Evolutionary conservation across 1,140 invertebrate genomes (phyloP).

Genomic region (Drosophila malerkotliana): DNA sequence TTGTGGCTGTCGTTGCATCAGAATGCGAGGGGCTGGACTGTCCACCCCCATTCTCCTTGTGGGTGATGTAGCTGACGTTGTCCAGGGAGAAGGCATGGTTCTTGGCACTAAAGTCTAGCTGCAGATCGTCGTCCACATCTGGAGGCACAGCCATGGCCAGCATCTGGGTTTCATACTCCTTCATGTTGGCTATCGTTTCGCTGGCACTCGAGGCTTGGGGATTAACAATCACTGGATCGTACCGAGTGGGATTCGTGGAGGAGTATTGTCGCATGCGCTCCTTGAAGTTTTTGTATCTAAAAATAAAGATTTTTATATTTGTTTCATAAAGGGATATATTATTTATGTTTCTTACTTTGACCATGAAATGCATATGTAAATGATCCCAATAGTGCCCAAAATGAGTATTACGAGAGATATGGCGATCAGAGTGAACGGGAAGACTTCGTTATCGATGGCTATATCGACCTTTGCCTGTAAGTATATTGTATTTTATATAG

Average conservation of each 20-base stretch:
- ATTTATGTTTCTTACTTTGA: conserved; percentile 88
- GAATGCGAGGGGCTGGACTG: conserved; percentile 92
- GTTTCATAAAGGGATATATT: too few relatives aligned
- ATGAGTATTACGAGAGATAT: conserved; percentile 94
- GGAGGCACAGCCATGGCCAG: conserved; percentile 94
- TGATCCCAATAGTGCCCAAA: conserved; percentile 92
- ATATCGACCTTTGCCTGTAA: conserved; percentile 85
- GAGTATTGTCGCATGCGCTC: conserved; percentile 90
- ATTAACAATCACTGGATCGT: conserved; percentile 92
- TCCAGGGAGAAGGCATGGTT: conserved; percentile 94
- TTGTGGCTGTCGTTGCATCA: conserved; percentile 90
- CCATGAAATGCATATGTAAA: conserved; percentile 96
- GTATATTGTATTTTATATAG: background rate
- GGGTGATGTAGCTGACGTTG: conserved; percentile 92
- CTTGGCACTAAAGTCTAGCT: conserved; percentile 93
- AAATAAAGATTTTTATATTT: conserved; percentile 37
- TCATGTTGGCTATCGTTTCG: conserved; percentile 85
- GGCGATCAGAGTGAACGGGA: conserved; percentile 93
- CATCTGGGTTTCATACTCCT: conserved; percentile 95
- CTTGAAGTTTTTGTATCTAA: conserved; percentile 91
- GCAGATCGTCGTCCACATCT: conserved; percentile 92
- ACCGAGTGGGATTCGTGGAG: conserved; percentile 87
- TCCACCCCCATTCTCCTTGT: conserved; percentile 89
- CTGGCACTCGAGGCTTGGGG: conserved; percentile 81
- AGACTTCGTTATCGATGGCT: conserved; percentile 88